Evolutionary conservation across 2,113 vertebrate species (phyloP).

Genomic region (Gavia stellata): DNA sequence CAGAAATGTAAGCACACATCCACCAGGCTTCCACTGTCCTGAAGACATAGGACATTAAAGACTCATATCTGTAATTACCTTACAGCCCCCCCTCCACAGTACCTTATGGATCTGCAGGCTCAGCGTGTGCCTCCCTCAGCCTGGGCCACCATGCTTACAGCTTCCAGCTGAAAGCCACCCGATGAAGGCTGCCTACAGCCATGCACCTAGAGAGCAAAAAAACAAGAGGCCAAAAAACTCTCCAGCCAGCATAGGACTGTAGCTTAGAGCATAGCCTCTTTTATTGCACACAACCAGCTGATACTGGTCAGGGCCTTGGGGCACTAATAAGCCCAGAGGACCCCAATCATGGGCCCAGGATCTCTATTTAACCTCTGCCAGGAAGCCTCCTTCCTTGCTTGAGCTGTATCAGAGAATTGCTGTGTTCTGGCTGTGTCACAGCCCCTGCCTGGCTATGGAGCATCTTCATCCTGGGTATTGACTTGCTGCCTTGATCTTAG

Average conservation of each 20-base stretch:
- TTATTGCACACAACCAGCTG: not conserved
- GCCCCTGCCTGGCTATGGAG: accelerated
- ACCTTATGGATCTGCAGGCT: too few relatives aligned
- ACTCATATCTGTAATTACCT: too few relatives aligned
- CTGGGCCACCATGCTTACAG: accelerated
- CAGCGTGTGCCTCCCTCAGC: accelerated
- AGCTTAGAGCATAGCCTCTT: not conserved
- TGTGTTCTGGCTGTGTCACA: accelerated
- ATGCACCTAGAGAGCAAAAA: not conserved
- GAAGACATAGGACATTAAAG: not conserved
- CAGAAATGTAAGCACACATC: not conserved
- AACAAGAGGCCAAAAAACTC: accelerated
- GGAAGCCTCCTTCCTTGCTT: accelerated
- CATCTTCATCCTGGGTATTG: accelerated
- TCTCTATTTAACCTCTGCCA: not conserved
- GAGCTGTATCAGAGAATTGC: accelerated
- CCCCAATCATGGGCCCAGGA: too few relatives aligned
- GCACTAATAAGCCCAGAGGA: not conserved
- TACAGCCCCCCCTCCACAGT: too few relatives aligned
- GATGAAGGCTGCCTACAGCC: not conserved
- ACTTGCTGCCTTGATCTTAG: accelerated
- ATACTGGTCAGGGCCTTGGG: not conserved
- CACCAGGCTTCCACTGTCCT: not conserved
- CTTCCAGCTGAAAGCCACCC: not conserved
- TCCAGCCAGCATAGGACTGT: accelerated